Base-by-base conservation (phyloP, 2,797 vertebrate species). In the Eidolon dupreanum region DNA sequence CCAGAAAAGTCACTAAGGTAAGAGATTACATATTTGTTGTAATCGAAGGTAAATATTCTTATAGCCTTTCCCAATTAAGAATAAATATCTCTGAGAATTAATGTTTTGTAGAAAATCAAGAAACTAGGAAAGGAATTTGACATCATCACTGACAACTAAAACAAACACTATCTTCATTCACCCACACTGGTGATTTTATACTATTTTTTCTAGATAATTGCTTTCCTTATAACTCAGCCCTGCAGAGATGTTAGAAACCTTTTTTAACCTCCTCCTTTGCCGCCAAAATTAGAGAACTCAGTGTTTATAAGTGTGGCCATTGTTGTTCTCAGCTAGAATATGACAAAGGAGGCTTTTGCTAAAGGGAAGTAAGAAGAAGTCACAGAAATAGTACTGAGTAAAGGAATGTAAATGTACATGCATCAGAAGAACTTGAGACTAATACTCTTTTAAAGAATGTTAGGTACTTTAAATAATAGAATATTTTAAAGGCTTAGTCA, bases 1-100 rank as follows among this genome's bases (percentile, higher is more conserved):
- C 98, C n/a, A 97, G 96, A 74, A 98, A 98, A 74, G 97, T 96
- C 49, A 55, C 4, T 66, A 98, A 98, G 98, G 98, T 98, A 97
- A 96, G 96, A 78, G 5, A 20, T 0, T 0, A 36, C 3, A 87
- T 10, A 43, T 36, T 49, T 86, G 3, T 24, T 87, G 4, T 70
- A 77, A 70, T 33, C 59, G n/a, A 73, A 81, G 31, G 12, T 28
- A 70, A 59, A 16, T 88, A 13, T 43, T 77, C 33, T 63, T 81
- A 46, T 28, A 82, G 5, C n/a, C 13, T 85, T 92, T 63, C 28
- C 5, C 24, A 59, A 19, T 79, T 88, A 86, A 57, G 16, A 75
- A 68, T 31, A 57, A 81, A 41, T 93, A 43, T 81, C 90, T 83
- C 41, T 63, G 41, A 82, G 92, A 90, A 59, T 49, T 20, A 57